These are phyloP conservation scores for Schlechtendalia chinensis DNA, from an alignment of 1,140 invertebrate species.

Conservation along the genomic window DNA sequence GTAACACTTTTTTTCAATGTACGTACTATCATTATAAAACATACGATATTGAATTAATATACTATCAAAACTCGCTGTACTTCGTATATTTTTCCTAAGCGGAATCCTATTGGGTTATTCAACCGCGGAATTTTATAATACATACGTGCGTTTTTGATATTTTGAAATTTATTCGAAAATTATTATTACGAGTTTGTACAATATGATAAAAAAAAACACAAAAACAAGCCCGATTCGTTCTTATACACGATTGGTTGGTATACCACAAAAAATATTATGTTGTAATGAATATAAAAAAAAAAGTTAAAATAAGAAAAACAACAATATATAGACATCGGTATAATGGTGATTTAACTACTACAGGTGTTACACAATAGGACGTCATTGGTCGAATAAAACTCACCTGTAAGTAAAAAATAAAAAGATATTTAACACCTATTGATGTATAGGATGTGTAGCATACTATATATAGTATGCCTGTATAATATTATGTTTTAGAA, in stretches of 20 bases:
- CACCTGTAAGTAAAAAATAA: slow-evolving; percentile 21
- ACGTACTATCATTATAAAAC: neutral
- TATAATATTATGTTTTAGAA: neutral
- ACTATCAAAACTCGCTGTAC: neutral
- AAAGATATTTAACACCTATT: slow-evolving; percentile 42
- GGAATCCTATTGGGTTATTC: neutral
- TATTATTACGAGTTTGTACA: slow-evolving; percentile 30
- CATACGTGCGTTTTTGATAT: neutral
- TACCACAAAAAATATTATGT: slow-evolving; percentile 30
- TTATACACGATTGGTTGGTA: slow-evolving; percentile 15
- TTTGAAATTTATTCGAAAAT: slow-evolving; percentile 30
- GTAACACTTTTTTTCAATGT: slow-evolving; percentile 8
- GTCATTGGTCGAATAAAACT: slow-evolving; percentile 15
- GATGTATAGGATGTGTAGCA: neutral
- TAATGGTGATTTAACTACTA: slow-evolving; percentile 25
- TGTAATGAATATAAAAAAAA: neutral
- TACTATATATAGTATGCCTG: neutral
- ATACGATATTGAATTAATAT: neutral
- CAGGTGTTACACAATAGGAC: slow-evolving; percentile 25
- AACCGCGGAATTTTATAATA: neutral
- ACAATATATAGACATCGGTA: slow-evolving; percentile 8
- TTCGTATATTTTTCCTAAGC: neutral
- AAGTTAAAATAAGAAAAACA: slow-evolving; percentile 18
- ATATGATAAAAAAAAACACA: neutral
- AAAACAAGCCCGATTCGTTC: slow-evolving; percentile 12